Conservation (phyloP, 2,888 invertebrate species). For the Drosophila stalkeri region DNA sequence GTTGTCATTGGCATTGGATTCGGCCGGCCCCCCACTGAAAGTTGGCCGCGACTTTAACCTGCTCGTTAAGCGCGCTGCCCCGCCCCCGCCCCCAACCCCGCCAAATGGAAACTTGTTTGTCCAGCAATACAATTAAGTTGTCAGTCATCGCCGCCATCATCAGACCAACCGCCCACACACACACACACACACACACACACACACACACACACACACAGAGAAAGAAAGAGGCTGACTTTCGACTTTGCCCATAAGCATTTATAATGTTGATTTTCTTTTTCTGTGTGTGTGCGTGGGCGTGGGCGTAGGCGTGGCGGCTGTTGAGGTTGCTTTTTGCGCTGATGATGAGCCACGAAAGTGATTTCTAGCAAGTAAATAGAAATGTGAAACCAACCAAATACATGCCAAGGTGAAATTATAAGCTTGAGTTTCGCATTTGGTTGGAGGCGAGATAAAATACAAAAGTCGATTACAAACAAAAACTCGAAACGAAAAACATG, state of each 20-base stretch:
- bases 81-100: slow-evolving; percentile 4
- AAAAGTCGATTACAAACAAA: slow-evolving; percentile 1
- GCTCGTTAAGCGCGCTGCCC: slow-evolving; percentile 31
- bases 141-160: slow-evolving; percentile 62
- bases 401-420: neutral
- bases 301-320: slow-evolving; percentile 3
- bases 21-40: slow-evolving; percentile 51
- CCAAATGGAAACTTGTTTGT: slow-evolving; percentile 66
- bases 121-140: slow-evolving; percentile 72
- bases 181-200: slow-evolving; percentile 9
- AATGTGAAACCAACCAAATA: slow-evolving; percentile 12
- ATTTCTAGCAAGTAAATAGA: slow-evolving; percentile 21
- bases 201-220: slow-evolving; percentile 7
- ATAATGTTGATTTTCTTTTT: slow-evolving; percentile 17
- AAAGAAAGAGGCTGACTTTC: slow-evolving; percentile 42
- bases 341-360: slow-evolving; percentile 31
- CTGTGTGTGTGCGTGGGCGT: too few species aligned
- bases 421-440: neutral
- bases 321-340: slow-evolving; percentile 3
- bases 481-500: neutral
- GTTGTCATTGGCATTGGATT: slow-evolving; percentile 66
- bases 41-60: slow-evolving; percentile 60
- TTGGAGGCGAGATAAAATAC: neutral
- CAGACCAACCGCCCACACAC: slow-evolving; percentile 20
- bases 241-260: slow-evolving; percentile 41